Percentiles rank a stretch among this genome's conserved stretches.
These are phyloP conservation scores for Fundulus diaphanus DNA, from an alignment of 2,797 vertebrate genomes.

Conservation along the genomic window DNA sequence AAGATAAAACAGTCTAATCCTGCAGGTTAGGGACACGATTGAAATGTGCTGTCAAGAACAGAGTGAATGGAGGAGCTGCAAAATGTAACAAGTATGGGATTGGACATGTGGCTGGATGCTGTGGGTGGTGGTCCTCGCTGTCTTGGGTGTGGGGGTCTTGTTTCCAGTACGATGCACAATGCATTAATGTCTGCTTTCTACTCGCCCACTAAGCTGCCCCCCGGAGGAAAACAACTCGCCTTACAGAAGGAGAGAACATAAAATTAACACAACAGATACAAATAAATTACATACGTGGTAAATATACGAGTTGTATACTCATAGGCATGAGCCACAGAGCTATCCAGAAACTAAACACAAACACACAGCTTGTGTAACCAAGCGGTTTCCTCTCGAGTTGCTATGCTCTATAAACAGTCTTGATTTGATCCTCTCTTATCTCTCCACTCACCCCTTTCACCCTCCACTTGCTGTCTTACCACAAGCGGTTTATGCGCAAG, in stretches of 20 bases:
- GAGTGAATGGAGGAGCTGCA: not conserved
- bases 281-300: conserved; percentile 22
- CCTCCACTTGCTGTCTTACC: conserved; percentile 51
- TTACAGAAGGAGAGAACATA: conserved; percentile 32
- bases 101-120: not conserved
- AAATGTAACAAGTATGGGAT: not conserved
- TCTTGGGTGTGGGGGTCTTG: conserved; percentile 27
- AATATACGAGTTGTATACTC: conserved; percentile 15
- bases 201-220: conserved; percentile 32
- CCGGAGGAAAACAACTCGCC: conserved; percentile 36
- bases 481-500: conserved; percentile 66
- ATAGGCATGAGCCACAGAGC: conserved; percentile 2
- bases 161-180: conserved; percentile 43
- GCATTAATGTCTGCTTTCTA: conserved; percentile 39
- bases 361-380: conserved; percentile 3
- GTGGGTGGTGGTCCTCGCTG: conserved; percentile 4
- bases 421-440: conserved; percentile 34
- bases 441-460: conserved; percentile 45
- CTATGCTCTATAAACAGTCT: conserved; percentile 21
- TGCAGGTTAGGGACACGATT: conserved; percentile 18
- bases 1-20: not conserved
- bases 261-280: conserved; percentile 43
- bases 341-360: conserved; percentile 1
- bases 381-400: conserved; percentile 5
- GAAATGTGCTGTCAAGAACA: not conserved